Percentiles rank a stretch among this genome's conserved stretches.
phyloP scores from a whole-genome alignment of 2,797 vertebrate genomes.

The Hyperoplus immaculatus region DNA sequence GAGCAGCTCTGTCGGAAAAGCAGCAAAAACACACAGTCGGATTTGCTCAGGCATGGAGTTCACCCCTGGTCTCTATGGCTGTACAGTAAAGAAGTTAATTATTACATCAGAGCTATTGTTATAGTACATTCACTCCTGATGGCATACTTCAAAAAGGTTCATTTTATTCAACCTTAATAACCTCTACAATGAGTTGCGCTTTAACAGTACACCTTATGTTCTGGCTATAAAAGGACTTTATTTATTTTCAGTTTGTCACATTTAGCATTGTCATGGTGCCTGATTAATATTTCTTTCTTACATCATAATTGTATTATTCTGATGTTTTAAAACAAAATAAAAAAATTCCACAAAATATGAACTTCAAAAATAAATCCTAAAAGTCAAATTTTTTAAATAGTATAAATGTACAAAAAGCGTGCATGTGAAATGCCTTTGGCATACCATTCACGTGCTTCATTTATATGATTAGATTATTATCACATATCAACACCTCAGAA shows the following conservation, averaged over 20 bases:
- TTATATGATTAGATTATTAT: neutral
- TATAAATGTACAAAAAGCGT: neutral
- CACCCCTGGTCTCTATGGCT: slow-evolving; percentile 69
- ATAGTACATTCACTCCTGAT: neutral
- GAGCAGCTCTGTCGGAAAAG: slow-evolving; percentile 65
- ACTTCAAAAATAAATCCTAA: neutral
- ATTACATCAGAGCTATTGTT: slow-evolving; percentile 68
- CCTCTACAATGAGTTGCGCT: neutral
- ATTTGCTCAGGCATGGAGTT: slow-evolving; percentile 69
- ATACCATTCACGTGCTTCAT: neutral
- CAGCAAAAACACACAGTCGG: slow-evolving; percentile 53
- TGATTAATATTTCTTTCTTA: neutral
- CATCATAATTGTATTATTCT: neutral
- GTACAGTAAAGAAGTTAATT: slow-evolving; percentile 74
- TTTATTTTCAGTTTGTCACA: neutral
- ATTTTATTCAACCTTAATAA: neutral
- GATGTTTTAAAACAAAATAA: neutral
- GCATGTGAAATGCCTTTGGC: neutral
- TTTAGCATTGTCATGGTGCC: neutral
- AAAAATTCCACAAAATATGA: neutral
- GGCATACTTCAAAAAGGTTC: neutral
- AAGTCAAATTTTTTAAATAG: neutral
- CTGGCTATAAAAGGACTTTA: neutral
- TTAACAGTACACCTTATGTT: neutral
- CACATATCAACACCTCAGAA: neutral